phyloP scores from a whole-genome alignment of 2,888 invertebrate species.

The Eurytoma adleriae region DNA sequence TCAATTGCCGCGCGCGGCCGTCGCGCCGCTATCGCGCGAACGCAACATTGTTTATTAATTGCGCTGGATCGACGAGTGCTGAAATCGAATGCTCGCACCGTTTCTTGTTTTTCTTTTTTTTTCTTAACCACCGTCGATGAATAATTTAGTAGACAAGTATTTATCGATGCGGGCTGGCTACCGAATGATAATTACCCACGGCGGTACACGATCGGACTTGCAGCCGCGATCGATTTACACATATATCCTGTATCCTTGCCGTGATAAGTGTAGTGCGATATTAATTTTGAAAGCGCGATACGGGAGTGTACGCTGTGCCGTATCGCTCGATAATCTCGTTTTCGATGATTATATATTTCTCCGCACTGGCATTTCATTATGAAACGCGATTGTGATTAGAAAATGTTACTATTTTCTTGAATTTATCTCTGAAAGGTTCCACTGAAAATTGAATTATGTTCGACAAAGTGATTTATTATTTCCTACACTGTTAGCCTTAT shows the following conservation, averaged over 20 bases:
- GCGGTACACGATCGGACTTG: background rate
- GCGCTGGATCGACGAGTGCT: background rate
- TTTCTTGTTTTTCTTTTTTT: background rate
- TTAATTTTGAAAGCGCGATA: too few relatives aligned
- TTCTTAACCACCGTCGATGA: background rate
- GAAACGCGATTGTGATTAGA: background rate
- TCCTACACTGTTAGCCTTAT: too few relatives aligned
- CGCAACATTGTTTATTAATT: conserved; percentile 51
- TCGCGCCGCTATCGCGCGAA: conserved; percentile 25
- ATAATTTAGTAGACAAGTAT: conserved; percentile 44
- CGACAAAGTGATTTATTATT: too few relatives aligned
- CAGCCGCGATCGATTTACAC: background rate
- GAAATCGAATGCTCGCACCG: conserved; percentile 21
- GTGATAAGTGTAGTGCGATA: background rate
- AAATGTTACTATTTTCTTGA: too few relatives aligned
- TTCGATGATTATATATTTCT: too few relatives aligned
- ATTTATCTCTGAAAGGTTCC: too few relatives aligned
- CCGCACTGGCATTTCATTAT: background rate
- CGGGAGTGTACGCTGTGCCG: too few relatives aligned
- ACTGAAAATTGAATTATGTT: too few relatives aligned
- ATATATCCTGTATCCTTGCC: background rate
- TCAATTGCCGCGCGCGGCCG: conserved; percentile 28
- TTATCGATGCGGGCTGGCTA: conserved; percentile 12
- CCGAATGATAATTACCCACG: conserved; percentile 24
- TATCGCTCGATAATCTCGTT: too few relatives aligned